Base-by-base conservation (phyloP, 2,888 invertebrate genomes). In the Drosophila fungiperda region DNA sequence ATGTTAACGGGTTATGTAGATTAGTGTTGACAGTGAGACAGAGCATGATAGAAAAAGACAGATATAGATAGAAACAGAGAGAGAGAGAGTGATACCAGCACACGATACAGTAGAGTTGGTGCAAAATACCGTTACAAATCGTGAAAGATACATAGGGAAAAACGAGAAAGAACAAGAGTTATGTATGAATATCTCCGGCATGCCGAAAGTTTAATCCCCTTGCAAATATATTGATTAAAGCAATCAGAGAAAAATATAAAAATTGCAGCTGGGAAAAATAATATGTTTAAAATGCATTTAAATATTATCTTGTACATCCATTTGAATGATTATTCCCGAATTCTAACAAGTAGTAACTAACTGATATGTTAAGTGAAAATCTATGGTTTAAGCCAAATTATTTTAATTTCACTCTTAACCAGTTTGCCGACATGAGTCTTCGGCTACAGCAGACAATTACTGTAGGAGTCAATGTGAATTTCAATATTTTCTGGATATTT, bases 101-200 rank as follows among this genome's bases (percentile, higher is more conserved):
- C 89, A 70, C 63, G 54, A 42, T 74, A 70, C 64, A 74, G 73
- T 83, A 64, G 59, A 70, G 57, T 70, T 82, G 76, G 80, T 87
- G 83, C 85, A 83, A 82, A 76, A 73, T 42, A 68, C 66, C 53
- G 70, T 72, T 68, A 64, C 67, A 68, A 65, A 66, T 73, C 54
- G 64, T 74, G 78, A 73, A 42, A 77, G 38, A 77, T 68, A 82
- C 49, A 59, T 58, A 69, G 40, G 69, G 49, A 73, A 63, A 60
- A 68, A 76, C 42, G 66, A 66, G 59, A 80, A 76, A 35, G 7
- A 29, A 49, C 35, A 20, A 55, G 33, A n/a, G 35, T 35, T 68
- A 52, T 55, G 26, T 4, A n/a, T 38, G 55, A 8, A 29, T 8
- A 29, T 20, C 40, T 63, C 48, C 17, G 52, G 38, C 36, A 35